Evolutionary conservation across 2,888 invertebrate genomes (phyloP).

Genomic region (Pachycephus smyrnensis): DNA sequence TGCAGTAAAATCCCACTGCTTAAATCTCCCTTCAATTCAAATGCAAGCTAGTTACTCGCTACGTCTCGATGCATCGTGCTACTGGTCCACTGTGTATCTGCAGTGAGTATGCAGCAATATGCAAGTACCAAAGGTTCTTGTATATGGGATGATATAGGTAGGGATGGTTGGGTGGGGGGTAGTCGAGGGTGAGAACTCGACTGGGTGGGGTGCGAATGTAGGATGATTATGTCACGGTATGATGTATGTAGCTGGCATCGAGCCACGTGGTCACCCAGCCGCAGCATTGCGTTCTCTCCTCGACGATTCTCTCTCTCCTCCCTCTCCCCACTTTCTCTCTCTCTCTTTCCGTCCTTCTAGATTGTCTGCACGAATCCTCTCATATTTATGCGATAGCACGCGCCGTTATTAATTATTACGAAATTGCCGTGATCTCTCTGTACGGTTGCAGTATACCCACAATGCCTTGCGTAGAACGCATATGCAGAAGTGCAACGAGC

Average conservation of each 20-base stretch:
- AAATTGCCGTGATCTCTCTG: not conserved
- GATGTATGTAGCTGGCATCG: slow-evolving; percentile 55
- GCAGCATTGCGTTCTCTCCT: slow-evolving; percentile 12
- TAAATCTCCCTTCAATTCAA: not conserved
- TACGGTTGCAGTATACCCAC: too few relatives aligned
- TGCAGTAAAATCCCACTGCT: not conserved
- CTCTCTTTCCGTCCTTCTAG: not conserved
- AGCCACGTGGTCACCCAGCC: slow-evolving; percentile 49
- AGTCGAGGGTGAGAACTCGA: slow-evolving; percentile 40
- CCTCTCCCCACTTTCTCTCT: slow-evolving; percentile 12
- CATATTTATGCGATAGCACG: not conserved
- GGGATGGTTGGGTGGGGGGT: slow-evolving; percentile 11
- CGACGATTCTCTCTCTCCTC: slow-evolving; percentile 19
- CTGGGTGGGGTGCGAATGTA: slow-evolving; percentile 52
- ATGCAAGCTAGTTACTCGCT: not conserved
- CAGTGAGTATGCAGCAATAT: not conserved
- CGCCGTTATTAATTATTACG: not conserved
- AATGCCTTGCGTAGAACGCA: too few relatives aligned
- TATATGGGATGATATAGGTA: not conserved
- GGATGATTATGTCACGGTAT: slow-evolving; percentile 58
- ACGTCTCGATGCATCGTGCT: not conserved
- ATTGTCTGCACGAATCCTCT: not conserved
- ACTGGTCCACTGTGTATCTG: not conserved
- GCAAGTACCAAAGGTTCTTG: not conserved
- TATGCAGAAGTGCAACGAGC: too few relatives aligned